Base-by-base conservation (phyloP, 2,797 vertebrate species). In the Coranthus polyacanthus region DNA sequence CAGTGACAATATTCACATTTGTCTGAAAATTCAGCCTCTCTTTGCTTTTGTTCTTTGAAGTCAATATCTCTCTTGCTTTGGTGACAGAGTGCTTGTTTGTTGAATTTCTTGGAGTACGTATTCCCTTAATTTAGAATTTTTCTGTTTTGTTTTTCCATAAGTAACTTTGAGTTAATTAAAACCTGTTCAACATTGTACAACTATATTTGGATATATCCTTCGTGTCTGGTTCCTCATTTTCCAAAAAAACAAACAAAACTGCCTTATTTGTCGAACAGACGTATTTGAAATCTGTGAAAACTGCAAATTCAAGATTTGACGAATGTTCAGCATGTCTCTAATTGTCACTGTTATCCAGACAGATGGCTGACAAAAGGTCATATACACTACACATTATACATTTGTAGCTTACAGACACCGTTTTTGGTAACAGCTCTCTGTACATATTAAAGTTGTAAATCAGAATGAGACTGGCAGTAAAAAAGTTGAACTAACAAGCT, bases 1-100 rank as follows among this genome's bases (percentile, higher is more conserved):
- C 51, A 70, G 54, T 24, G 82, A 72, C 71, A 84, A 82, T 62
- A 82, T 65, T 66, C 59, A 78, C 8, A 0, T 66, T 81, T 66
- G 61, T 63, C 52, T 16, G 1, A 34, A 47, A 42, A 47, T 18
- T 22, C 38, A 2, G 7, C 5, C 24, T 72, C 13, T 78, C 65
- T 85, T 81, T 81, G 68, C 59, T 79, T 65, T 75, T 37, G 16
- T 26, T 75, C 38, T 68, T 74, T 37, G 42, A 64, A 64, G 70
- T 72, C 75, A 81, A 83, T 44, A 74, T 41, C 36, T 39, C n/a
- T 18, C 52, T 69, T 16, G 9, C 29, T 68, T 17, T 17, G 12
- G 36, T 54, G 44, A 63, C 44, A 36, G 16, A 55, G 16, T 3
- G 16, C 11, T 41, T 57, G 51, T 64, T 62, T 45, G 45, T 26